These are phyloP conservation scores for Hippopotamus amphibius DNA, from an alignment of 2,113 vertebrate species.

Conservation along the genomic window DNA sequence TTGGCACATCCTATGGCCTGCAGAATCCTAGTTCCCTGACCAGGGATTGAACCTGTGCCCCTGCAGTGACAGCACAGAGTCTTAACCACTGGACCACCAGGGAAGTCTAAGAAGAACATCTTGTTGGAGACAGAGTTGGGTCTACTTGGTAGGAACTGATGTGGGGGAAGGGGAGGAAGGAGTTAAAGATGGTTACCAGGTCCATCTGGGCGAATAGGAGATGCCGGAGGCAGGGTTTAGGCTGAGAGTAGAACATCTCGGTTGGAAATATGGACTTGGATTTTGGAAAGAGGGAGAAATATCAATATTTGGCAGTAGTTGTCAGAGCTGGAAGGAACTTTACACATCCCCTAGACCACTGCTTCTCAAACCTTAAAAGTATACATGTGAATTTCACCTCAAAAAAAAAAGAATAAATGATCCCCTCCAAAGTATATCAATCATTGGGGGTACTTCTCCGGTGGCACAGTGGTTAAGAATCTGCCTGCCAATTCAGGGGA, in stretches of 20 bases:
- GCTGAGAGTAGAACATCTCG: not conserved
- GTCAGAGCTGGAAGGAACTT: not conserved
- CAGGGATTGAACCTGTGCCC: no score
- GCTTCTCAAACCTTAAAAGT: not conserved
- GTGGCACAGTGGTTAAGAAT: no score
- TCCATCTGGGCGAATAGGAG: not conserved
- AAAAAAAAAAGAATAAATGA: not conserved
- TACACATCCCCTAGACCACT: not conserved
- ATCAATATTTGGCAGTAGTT: not conserved
- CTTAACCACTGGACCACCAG: no score
- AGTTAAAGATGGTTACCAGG: not conserved
- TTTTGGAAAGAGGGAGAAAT: not conserved
- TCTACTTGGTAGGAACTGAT: not conserved
- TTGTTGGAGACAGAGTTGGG: not conserved
- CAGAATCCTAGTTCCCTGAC: no score
- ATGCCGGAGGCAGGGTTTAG: not conserved
- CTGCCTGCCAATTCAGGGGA: no score
- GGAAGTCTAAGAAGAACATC: no score
- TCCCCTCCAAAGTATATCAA: not conserved
- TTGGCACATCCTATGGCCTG: no score
- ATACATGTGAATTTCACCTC: not conserved
- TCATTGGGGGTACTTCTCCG: no score
- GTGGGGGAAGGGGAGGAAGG: not conserved
- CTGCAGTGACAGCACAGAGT: no score
- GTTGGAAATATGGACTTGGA: not conserved